These are phyloP conservation scores for Protonemura montana DNA, from an alignment of 2,888 invertebrate genomes.

Conservation along the genomic window DNA sequence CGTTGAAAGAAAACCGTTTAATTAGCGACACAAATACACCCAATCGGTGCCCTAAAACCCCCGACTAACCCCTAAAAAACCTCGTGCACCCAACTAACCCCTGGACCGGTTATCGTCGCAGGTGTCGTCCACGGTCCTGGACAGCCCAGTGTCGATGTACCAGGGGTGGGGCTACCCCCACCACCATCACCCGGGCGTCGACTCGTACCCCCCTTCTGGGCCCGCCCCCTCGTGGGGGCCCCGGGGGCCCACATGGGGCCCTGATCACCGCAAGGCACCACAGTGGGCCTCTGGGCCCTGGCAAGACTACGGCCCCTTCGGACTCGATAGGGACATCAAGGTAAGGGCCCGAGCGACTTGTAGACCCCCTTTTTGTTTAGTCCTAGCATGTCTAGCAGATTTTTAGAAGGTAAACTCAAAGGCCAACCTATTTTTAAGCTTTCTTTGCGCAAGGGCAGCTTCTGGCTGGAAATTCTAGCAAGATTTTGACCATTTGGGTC, in stretches of 20 bases:
- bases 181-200: slow-evolving; percentile 40
- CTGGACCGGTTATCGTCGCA: slow-evolving; percentile 42
- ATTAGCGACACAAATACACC: not conserved
- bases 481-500: too few relatives aligned
- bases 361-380: not conserved
- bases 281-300: slow-evolving; percentile 7
- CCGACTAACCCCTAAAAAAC: not conserved
- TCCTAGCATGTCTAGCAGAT: too few relatives aligned
- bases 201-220: slow-evolving; percentile 16
- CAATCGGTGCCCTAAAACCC: not conserved
- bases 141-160: slow-evolving; percentile 63
- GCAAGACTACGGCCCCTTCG: slow-evolving; percentile 24
- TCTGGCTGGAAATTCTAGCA: too few relatives aligned
- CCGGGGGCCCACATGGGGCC: slow-evolving; percentile 26
- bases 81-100: not conserved
- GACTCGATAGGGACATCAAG: slow-evolving; percentile 43
- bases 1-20: too few relatives aligned
- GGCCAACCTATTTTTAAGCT: too few relatives aligned
- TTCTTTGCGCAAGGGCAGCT: too few relatives aligned
- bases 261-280: not conserved
- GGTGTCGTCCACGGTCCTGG: slow-evolving; percentile 79
- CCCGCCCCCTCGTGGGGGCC: slow-evolving; percentile 42
- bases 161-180: slow-evolving; percentile 59
- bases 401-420: too few relatives aligned
- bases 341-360: slow-evolving; percentile 21